Conservation (phyloP, 2,888 invertebrate genomes). For the Heliconius charithonia region DNA sequence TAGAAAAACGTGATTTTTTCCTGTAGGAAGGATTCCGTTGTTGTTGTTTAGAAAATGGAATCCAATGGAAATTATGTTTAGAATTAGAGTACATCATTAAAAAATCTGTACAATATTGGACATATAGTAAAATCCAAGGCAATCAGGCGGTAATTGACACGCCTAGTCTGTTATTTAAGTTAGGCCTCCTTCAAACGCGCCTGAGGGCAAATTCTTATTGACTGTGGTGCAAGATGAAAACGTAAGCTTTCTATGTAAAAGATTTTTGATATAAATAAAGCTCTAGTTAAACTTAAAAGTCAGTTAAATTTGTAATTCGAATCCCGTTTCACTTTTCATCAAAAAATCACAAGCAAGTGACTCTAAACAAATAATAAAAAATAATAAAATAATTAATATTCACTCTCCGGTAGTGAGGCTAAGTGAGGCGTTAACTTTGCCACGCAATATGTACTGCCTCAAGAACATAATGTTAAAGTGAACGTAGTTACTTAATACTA, state of each 20-base stretch:
- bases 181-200: conserved; percentile 45
- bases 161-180: conserved; percentile 52
- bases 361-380: too few species aligned
- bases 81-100: too few species aligned
- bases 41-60: too few species aligned
- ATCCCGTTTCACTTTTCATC: neutral
- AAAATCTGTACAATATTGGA: neutral
- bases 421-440: too few species aligned
- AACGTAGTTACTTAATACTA: too few species aligned
- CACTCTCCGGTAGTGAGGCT: too few species aligned
- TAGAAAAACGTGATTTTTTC: neutral
- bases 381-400: too few species aligned
- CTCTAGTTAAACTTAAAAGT: neutral
- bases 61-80: too few species aligned
- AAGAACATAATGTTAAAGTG: too few species aligned
- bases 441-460: too few species aligned
- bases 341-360: too few species aligned
- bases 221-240: conserved; percentile 38
- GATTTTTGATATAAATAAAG: neutral
- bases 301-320: neutral
- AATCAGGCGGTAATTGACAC: conserved; percentile 52
- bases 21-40: too few species aligned
- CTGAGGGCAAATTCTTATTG: conserved; percentile 41
- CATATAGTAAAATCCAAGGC: conserved; percentile 45
- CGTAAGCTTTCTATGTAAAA: neutral